Base-by-base conservation (phyloP, 2,113 vertebrate genomes). In the Paradoxurus hermaphroditus region DNA sequence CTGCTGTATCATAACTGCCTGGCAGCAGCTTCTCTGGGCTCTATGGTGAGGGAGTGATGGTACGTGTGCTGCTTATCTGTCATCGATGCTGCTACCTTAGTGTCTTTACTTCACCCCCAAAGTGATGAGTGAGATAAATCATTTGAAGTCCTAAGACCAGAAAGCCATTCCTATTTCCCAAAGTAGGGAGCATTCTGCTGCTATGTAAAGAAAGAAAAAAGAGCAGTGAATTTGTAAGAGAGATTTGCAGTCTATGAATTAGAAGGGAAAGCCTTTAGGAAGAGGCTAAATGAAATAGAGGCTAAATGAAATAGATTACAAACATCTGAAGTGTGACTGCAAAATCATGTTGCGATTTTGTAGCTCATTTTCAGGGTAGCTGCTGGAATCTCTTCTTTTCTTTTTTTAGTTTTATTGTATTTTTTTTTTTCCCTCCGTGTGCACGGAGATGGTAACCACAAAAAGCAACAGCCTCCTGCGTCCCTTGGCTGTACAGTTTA, bases 401-500 rank as follows among this genome's bases (percentile, higher is more conserved):
- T 73, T 49, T 89, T 73, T 72, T 89, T 90, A 39, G 56, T 21
- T 25, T 85, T 72, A 13, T 77, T 94, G 16, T 91, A 62, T 83
- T 75, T 90, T 73, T 83, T 75, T 90, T 73, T 77, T 25, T 11
- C 21, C 27, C 46, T 67, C 18, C 70, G 1, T 93, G 36, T 97
- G n/a, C 1, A 0, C 59, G 94, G 23, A 67, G 15, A 86, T 97
- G 53, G 72, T 86, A 96, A 90, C 86, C 94, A 91, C 65, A 92
- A 49, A 70, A 97, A 83, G 84, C 13, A 75, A 84, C 78, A 82
- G n/a, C 14, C 16, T 96, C 0, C 0, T 96, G 94, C 65, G 79
- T 59, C 79, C 93, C 87, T 97, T 97, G 97, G 95, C 93, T 90
- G 2, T 86, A 83, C 49, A 79, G 36, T 91, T 90, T 86, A 86